Evolutionary conservation across 2,888 invertebrate genomes (phyloP).

Genomic region (Eupithecia abbreviata): DNA sequence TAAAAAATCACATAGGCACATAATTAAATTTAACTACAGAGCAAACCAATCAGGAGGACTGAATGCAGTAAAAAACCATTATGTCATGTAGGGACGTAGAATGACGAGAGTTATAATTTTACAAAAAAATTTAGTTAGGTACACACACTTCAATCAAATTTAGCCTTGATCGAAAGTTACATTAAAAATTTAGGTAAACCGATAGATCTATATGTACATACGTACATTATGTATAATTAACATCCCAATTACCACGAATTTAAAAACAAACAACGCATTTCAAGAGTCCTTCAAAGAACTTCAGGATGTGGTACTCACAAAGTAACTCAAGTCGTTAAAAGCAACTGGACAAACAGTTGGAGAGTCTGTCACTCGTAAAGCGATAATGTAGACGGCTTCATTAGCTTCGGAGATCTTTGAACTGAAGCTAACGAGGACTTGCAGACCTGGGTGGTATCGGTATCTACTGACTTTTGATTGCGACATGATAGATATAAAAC

Average conservation of each 20-base stretch:
- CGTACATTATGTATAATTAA: neutral
- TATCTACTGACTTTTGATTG: neutral
- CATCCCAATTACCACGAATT: neutral
- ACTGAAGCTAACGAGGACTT: neutral
- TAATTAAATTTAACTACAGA: neutral
- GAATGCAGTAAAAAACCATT: neutral
- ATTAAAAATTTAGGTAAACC: neutral
- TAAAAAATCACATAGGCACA: neutral
- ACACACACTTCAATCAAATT: too few relatives aligned
- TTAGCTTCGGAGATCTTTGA: slow-evolving; percentile 11
- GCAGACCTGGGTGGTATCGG: neutral
- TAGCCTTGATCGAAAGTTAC: neutral
- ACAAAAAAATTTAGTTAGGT: neutral
- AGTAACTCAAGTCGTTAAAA: slow-evolving; percentile 34
- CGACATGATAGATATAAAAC: neutral
- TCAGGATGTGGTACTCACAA: slow-evolving; percentile 11
- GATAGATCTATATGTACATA: neutral
- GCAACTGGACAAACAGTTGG: slow-evolving; percentile 44
- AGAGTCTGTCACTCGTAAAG: slow-evolving; percentile 42
- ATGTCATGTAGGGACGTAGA: neutral
- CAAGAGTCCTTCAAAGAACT: slow-evolving; percentile 9
- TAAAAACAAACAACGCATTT: slow-evolving; percentile 1
- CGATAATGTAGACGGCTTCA: slow-evolving; percentile 29
- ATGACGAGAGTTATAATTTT: neutral
- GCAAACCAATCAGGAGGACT: neutral